phyloP scores from a whole-genome alignment of 1,140 invertebrate species.

The Capitella teleta region DNA sequence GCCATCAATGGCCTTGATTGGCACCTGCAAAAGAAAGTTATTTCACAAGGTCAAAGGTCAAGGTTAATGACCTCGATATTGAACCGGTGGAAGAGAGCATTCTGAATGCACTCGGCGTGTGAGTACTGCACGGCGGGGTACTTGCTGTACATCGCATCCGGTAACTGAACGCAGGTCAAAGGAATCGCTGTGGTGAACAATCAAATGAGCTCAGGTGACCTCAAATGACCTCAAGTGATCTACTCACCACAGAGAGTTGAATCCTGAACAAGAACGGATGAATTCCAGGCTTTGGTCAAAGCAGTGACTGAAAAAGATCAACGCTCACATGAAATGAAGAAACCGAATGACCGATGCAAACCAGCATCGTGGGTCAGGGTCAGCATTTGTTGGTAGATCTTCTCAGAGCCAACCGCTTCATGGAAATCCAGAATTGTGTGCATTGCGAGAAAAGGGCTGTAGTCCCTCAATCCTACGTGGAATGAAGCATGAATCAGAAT shows the following conservation, averaged over 20 bases:
- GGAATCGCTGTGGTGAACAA: constrained; percentile 22
- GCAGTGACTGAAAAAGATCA: neutral
- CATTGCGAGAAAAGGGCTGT: constrained; percentile 30
- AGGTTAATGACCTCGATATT: constrained; percentile 28
- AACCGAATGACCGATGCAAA: constrained; percentile 12
- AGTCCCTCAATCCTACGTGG: constrained; percentile 33
- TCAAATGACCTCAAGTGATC: neutral
- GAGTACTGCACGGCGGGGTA: constrained; percentile 17
- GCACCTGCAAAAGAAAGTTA: constrained; percentile 21
- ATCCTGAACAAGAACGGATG: neutral
- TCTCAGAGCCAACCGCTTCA: constrained; percentile 19
- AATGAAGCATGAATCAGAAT: constrained; percentile 1
- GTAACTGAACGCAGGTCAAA: constrained; percentile 29
- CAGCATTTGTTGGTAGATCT: constrained; percentile 24
- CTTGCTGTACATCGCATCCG: constrained; percentile 16
- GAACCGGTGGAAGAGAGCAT: constrained; percentile 28
- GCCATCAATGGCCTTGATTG: constrained; percentile 27
- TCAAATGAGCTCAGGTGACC: neutral
- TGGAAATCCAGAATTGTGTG: constrained; percentile 33
- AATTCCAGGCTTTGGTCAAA: neutral
- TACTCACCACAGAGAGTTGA: neutral
- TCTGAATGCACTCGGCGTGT: constrained; percentile 30
- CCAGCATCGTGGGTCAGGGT: constrained; percentile 22
- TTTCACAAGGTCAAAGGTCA: neutral
- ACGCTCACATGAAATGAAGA: neutral